Evolutionary conservation across 2,888 invertebrate genomes (phyloP).

Genomic region (Liodrosophila aerea): DNA sequence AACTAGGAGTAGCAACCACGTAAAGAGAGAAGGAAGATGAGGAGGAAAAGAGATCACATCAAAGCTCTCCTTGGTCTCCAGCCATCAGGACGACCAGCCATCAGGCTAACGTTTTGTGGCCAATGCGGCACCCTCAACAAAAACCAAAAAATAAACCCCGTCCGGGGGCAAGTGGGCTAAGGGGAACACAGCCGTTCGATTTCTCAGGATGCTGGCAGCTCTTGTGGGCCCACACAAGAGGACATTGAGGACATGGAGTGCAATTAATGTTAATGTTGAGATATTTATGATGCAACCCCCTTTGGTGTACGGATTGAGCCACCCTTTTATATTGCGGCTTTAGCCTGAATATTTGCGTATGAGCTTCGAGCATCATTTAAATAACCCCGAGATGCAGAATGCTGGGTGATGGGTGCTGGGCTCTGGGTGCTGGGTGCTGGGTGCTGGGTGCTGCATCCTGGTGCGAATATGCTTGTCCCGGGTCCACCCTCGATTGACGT

Average conservation of each 20-base stretch:
- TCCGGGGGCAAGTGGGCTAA: background rate
- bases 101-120: constrained; percentile 49
- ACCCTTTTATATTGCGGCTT: too few relatives aligned
- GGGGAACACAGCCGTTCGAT: constrained; percentile 62
- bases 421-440: background rate
- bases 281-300: constrained; percentile 78
- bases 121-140: constrained; percentile 53
- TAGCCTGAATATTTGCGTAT: constrained; percentile 61
- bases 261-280: constrained; percentile 81
- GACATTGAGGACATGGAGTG: constrained; percentile 81
- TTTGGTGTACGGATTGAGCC: constrained; percentile 42
- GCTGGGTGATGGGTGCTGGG: too few relatives aligned
- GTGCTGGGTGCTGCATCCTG: background rate
- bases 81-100: constrained; percentile 26
- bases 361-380: constrained; percentile 56
- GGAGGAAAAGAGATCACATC: constrained; percentile 54
- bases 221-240: constrained; percentile 79
- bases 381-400: constrained; percentile 36
- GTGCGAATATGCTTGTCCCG: background rate
- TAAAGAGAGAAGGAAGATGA: constrained; percentile 24
- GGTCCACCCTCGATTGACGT: constrained; percentile 59
- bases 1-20: constrained; percentile 47
- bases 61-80: constrained; percentile 41
- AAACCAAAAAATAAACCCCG: constrained; percentile 16
- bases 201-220: constrained; percentile 68